phyloP scores from a whole-genome alignment of 2,888 invertebrate species.

The Orthosia gothica region DNA sequence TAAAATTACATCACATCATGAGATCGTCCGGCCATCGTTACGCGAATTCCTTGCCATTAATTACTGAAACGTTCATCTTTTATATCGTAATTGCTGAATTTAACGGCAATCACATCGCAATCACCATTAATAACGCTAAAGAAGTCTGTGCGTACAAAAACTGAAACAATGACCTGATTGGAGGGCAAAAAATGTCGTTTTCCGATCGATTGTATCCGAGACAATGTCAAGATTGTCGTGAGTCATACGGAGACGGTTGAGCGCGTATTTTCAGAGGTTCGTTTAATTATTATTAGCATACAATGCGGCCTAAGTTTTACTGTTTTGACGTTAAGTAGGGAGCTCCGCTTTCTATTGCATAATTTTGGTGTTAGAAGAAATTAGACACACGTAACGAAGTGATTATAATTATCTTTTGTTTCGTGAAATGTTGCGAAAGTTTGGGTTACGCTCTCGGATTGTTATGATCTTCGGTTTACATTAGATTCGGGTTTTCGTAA shows the following conservation, averaged over 20 bases:
- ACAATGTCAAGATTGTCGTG: slow-evolving; percentile 69
- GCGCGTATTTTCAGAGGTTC: slow-evolving; percentile 48
- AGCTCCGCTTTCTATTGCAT: slow-evolving; percentile 69
- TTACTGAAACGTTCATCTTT: slow-evolving; percentile 46
- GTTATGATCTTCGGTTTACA: slow-evolving; percentile 52
- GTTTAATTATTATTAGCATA: slow-evolving; percentile 73
- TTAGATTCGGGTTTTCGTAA: slow-evolving; percentile 33
- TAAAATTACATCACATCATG: slow-evolving; percentile 68
- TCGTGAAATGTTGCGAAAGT: slow-evolving; percentile 56
- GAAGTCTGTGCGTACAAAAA: slow-evolving; percentile 67
- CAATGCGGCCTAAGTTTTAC: slow-evolving; percentile 66
- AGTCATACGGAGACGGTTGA: slow-evolving; percentile 66
- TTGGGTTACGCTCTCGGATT: slow-evolving; percentile 43
- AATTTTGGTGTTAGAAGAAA: slow-evolving; percentile 59
- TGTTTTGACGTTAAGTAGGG: slow-evolving; percentile 47
- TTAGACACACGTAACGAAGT: slow-evolving; percentile 59
- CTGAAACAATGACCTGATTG: slow-evolving; percentile 70
- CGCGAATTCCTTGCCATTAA: slow-evolving; percentile 75
- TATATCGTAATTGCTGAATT: slow-evolving; percentile 61
- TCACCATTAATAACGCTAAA: slow-evolving; percentile 59
- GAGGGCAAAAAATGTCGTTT: slow-evolving; percentile 68
- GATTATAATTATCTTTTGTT: slow-evolving; percentile 66
- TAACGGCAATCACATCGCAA: slow-evolving; percentile 56
- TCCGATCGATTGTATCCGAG: slow-evolving; percentile 69
- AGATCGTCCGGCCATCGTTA: slow-evolving; percentile 32